Conservation (phyloP, 2,888 invertebrate species). For the Mimas tiliae region DNA sequence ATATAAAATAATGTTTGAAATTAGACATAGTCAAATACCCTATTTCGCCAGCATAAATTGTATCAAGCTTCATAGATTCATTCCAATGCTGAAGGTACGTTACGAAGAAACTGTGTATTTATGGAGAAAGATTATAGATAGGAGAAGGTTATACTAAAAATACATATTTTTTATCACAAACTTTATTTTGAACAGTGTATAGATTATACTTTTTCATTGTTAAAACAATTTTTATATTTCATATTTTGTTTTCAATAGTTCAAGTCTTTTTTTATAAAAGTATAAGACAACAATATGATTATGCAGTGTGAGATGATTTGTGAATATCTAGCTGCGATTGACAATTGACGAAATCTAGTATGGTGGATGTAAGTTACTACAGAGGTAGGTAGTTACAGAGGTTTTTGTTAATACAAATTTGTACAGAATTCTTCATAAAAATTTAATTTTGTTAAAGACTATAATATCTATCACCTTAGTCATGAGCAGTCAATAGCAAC, state of each 20-base stretch:
- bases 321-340: conserved; percentile 11
- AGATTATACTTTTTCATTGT: conserved; percentile 28
- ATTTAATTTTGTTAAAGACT: background rate
- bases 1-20: too few species aligned
- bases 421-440: conserved; percentile 11
- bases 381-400: too few species aligned
- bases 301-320: conserved; percentile 5
- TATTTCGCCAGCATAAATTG: background rate
- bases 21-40: too few species aligned
- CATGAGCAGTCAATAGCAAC: background rate
- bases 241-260: conserved; percentile 12
- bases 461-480: background rate
- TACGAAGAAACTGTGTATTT: background rate
- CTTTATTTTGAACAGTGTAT: conserved; percentile 72
- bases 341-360: conserved; percentile 2
- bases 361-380: background rate
- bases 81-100: conserved; percentile 7
- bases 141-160: conserved; percentile 67
- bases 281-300: conserved; percentile 7
- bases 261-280: conserved; percentile 10
- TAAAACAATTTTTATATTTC: conserved; percentile 18
- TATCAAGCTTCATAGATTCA: conserved; percentile 1
- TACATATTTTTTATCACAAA: conserved; percentile 68
- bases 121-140: conserved; percentile 36
- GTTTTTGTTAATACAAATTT: background rate